Conservation (phyloP, 2,113 vertebrate genomes). For the Istiophorus platypterus region DNA sequence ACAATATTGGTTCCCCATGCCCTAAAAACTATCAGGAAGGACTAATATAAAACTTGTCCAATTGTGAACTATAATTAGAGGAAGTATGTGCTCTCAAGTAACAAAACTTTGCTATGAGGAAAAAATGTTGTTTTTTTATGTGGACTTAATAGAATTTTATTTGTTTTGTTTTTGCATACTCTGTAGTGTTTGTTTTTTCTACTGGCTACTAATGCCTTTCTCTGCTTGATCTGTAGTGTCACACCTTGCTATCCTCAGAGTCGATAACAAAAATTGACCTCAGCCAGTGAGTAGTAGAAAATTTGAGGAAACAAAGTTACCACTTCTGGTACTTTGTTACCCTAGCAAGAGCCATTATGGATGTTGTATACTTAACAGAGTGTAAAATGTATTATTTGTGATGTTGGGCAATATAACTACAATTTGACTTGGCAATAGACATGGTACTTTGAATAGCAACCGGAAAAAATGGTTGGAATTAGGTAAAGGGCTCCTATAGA, state of each 20-base stretch:
- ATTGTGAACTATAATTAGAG: background rate
- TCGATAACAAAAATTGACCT: background rate
- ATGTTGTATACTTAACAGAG: background rate
- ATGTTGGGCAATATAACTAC: background rate
- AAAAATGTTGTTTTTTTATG: background rate
- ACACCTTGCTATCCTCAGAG: background rate
- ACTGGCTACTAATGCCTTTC: background rate
- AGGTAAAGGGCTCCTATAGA: background rate
- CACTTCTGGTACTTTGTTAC: background rate
- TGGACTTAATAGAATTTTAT: background rate
- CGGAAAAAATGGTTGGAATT: background rate
- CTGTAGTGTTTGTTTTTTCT: background rate
- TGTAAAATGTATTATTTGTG: background rate
- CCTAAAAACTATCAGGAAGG: background rate
- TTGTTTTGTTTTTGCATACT: background rate
- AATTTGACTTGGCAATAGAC: background rate
- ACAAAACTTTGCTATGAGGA: background rate
- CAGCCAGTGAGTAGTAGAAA: background rate
- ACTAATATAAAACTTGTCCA: background rate
- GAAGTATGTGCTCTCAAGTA: background rate
- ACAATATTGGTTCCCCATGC: background rate
- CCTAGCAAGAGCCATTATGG: background rate
- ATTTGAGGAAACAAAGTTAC: background rate
- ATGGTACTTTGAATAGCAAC: background rate
- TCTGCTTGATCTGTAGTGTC: background rate